Percentiles rank a stretch among this genome's conserved stretches.
phyloP scores from a whole-genome alignment of 92 coral and sea anemone species.

The Desmophyllum pertusum region DNA sequence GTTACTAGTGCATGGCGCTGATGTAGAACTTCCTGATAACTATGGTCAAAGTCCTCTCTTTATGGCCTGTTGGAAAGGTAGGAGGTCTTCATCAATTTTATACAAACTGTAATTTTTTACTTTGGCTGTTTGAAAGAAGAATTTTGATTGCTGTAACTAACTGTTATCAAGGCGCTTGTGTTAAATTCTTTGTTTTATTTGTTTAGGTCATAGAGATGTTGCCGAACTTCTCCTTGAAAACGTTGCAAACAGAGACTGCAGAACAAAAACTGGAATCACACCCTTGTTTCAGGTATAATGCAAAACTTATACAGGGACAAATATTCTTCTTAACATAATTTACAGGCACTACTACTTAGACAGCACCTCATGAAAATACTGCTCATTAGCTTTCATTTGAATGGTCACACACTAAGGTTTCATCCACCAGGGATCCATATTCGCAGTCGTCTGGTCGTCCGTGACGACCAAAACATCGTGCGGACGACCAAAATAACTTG shows the following conservation, averaged over 20 bases:
- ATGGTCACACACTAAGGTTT: not conserved
- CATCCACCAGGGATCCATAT: too few relatives aligned
- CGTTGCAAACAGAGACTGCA: conserved; percentile 95
- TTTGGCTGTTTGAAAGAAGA: not conserved
- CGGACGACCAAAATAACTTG: too few relatives aligned
- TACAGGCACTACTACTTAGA: too few relatives aligned
- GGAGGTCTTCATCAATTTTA: conserved; percentile 1
- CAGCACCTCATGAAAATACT: not conserved
- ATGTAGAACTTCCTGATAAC: conserved; percentile 98
- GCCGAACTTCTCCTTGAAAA: conserved; percentile 90
- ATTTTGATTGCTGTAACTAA: not conserved
- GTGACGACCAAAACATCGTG: too few relatives aligned
- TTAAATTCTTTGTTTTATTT: not conserved
- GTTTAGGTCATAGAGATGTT: conserved; percentile 92
- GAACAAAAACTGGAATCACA: conserved; percentile 98
- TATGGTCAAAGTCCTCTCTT: conserved; percentile 99
- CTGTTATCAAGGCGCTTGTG: not conserved
- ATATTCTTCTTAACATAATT: too few relatives aligned
- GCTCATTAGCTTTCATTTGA: not conserved
- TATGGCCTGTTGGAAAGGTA: conserved; percentile 99
- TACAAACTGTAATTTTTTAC: not conserved
- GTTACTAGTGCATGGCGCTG: conserved; percentile 84
- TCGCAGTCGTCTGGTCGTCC: too few relatives aligned
- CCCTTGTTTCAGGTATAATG: conserved; percentile 91
- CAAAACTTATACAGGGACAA: too few relatives aligned